Conservation (phyloP, 2,888 invertebrate species). For the Agrochola macilenta region DNA sequence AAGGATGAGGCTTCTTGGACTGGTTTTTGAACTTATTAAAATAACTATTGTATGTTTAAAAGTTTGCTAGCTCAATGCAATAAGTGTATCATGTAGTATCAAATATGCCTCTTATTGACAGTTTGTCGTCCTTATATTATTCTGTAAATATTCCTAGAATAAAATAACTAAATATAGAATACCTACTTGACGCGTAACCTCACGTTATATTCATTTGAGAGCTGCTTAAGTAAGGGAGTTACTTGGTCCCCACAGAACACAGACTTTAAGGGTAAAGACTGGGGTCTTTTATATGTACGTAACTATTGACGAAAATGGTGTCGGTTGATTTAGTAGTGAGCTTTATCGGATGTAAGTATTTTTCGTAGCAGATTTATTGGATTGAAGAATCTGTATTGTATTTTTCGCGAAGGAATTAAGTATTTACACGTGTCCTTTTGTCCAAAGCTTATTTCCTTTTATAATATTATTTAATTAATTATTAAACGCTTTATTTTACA, state of each 20-base stretch:
- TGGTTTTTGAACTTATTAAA: neutral
- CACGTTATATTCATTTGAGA: conserved; percentile 10
- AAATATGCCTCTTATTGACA: neutral
- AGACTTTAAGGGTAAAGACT: conserved; percentile 8
- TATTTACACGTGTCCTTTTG: no score
- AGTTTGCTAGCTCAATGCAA: neutral
- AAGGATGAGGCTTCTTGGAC: neutral
- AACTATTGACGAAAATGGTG: conserved; percentile 23
- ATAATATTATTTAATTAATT: neutral
- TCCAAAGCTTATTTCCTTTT: neutral
- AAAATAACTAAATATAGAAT: conserved; percentile 22
- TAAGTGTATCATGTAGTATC: neutral
- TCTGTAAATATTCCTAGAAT: neutral
- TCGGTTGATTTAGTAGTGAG: conserved; percentile 6
- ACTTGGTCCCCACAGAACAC: conserved; percentile 29
- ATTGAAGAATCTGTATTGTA: neutral
- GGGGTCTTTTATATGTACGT: conserved; percentile 5
- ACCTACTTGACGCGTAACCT: neutral
- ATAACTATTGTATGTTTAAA: neutral
- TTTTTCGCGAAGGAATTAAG: neutral
- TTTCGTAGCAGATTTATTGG: conserved; percentile 2
- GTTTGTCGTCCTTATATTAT: neutral
- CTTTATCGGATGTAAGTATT: conserved; percentile 10
- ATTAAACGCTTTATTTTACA: neutral
- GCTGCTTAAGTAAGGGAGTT: conserved; percentile 23